These are phyloP conservation scores for Pollenia angustigena DNA, from an alignment of 2,888 invertebrate species.

Conservation along the genomic window DNA sequence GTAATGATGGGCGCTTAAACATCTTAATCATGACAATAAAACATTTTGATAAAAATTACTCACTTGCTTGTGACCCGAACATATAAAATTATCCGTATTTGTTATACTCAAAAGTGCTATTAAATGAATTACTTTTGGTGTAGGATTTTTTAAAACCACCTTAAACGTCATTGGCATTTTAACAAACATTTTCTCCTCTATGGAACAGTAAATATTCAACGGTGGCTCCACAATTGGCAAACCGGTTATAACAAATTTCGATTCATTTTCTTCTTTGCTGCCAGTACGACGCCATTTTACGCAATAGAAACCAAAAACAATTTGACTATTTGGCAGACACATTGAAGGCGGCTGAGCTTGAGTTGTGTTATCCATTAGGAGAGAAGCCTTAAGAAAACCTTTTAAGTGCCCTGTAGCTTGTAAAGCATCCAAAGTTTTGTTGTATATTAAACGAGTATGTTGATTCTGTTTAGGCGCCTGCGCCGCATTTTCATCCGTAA, in stretches of 20 bases:
- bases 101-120: conserved; percentile 82
- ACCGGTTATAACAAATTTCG: conserved; percentile 83
- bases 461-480: conserved; percentile 64
- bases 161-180: conserved; percentile 84
- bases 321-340: conserved; percentile 64
- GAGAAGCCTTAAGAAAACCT: conserved; percentile 82
- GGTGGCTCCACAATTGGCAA: conserved; percentile 83
- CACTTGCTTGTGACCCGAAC: conserved; percentile 96
- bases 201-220: conserved; percentile 83
- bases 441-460: conserved; percentile 79
- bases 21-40: not conserved
- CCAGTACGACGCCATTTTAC: conserved; percentile 83
- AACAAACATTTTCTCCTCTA: conserved; percentile 84
- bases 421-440: conserved; percentile 83
- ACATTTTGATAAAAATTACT: conserved; percentile 21
- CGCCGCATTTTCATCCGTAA: conserved; percentile 62
- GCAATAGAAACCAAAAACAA: conserved; percentile 83
- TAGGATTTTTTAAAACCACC: conserved; percentile 83
- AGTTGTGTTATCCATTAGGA: conserved; percentile 70
- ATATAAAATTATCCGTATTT: conserved; percentile 93
- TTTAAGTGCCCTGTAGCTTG: conserved; percentile 82
- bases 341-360: conserved; percentile 22
- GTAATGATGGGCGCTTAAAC: too few relatives aligned
- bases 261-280: conserved; percentile 82
- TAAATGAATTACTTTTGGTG: conserved; percentile 82